These are phyloP conservation scores for Hiodon alosoides DNA, from an alignment of 2,113 vertebrate species.

Conservation along the genomic window DNA sequence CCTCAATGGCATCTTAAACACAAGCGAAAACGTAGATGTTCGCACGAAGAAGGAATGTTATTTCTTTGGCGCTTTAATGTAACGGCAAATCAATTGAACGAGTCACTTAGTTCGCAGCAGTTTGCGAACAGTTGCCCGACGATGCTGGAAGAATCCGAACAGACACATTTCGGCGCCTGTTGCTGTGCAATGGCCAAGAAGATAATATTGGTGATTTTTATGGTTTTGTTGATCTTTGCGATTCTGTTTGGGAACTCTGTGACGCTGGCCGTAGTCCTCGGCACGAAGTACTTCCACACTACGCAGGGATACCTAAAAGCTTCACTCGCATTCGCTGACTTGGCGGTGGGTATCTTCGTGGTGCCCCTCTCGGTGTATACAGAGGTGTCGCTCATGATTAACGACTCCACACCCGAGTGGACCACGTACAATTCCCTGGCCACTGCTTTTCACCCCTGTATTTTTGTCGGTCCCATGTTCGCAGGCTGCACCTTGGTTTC, in stretches of 20 bases:
- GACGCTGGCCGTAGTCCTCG: conserved; percentile 62
- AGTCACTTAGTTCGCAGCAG: background rate
- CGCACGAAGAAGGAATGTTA: background rate
- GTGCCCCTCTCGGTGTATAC: conserved; percentile 66
- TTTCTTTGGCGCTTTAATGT: background rate
- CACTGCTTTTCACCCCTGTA: conserved; percentile 61
- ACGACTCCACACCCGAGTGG: conserved; percentile 49
- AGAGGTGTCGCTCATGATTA: conserved; percentile 56
- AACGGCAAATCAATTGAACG: background rate
- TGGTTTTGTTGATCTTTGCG: conserved; percentile 58
- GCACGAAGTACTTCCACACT: conserved; percentile 62
- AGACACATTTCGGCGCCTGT: conserved; percentile 55
- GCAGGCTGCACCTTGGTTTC: conserved; percentile 71
- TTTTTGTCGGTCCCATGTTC: conserved; percentile 61
- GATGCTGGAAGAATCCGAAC: conserved; percentile 44
- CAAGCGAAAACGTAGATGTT: background rate
- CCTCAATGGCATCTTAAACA: background rate
- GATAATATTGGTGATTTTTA: conserved; percentile 60
- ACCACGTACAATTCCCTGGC: conserved; percentile 47
- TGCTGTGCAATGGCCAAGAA: conserved; percentile 60
- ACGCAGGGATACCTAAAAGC: conserved; percentile 71
- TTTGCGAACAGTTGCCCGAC: conserved; percentile 25
- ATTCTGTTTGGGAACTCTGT: conserved; percentile 63
- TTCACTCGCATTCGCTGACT: conserved; percentile 64
- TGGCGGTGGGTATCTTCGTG: conserved; percentile 64